Percentiles rank a stretch among this genome's conserved stretches.
Evolutionary conservation across 2,888 invertebrate species (phyloP).

Genomic region (Emmelina monodactyla): DNA sequence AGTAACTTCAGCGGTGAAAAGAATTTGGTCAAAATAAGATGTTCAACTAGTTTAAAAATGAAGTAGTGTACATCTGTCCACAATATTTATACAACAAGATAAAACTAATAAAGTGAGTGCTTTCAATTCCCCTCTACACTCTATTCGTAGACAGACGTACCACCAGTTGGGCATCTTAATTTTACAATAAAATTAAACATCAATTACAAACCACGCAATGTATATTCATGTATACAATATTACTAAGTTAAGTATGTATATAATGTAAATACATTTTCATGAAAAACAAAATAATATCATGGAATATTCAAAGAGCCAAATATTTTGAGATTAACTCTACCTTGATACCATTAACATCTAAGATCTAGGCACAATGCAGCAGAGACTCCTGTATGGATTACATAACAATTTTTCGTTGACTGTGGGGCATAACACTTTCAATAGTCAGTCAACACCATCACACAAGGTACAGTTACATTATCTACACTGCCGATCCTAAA

Average conservation of each 20-base stretch:
- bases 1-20: slow-evolving; percentile 42
- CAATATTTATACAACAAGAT: slow-evolving; percentile 9
- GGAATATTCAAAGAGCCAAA: slow-evolving; percentile 67
- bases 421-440: slow-evolving; percentile 51
- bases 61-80: slow-evolving; percentile 36
- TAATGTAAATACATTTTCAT: slow-evolving; percentile 66
- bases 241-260: slow-evolving; percentile 62
- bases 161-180: slow-evolving; percentile 57
- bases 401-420: slow-evolving; percentile 65
- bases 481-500: slow-evolving; percentile 28
- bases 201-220: slow-evolving; percentile 65
- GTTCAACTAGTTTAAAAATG: slow-evolving; percentile 48
- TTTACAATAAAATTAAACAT: slow-evolving; percentile 59
- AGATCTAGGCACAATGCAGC: slow-evolving; percentile 69
- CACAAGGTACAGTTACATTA: slow-evolving; percentile 41
- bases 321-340: slow-evolving; percentile 66
- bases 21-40: slow-evolving; percentile 60
- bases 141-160: slow-evolving; percentile 35
- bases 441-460: slow-evolving; percentile 44
- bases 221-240: slow-evolving; percentile 64
- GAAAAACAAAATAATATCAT: slow-evolving; percentile 66
- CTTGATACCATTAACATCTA: slow-evolving; percentile 66
- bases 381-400: slow-evolving; percentile 66
- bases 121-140: slow-evolving; percentile 39
- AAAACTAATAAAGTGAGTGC: too few relatives aligned